These are phyloP conservation scores for Drosophila parabipectinata DNA, from an alignment of 1,140 invertebrate species.

Conservation along the genomic window DNA sequence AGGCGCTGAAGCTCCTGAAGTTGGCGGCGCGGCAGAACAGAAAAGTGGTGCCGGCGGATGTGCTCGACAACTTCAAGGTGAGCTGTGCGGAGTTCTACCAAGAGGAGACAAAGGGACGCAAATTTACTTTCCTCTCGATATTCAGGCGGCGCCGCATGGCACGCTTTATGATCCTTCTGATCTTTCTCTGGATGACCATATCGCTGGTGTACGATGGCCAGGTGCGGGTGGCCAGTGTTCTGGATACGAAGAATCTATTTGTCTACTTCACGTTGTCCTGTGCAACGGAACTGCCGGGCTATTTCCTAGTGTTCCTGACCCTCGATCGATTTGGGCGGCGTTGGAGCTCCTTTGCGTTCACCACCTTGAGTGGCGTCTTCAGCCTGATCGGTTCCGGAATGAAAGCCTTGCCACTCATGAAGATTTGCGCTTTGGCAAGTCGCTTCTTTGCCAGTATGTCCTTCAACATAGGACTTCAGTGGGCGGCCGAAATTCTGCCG, in stretches of 20 bases:
- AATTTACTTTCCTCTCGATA: constrained; percentile 90
- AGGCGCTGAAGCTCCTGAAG: constrained; percentile 90
- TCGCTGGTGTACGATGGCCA: constrained; percentile 94
- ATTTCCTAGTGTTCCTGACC: constrained; percentile 91
- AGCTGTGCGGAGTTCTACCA: constrained; percentile 84
- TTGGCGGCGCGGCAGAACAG: constrained; percentile 92
- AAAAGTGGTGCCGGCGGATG: constrained; percentile 88
- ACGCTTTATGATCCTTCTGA: constrained; percentile 89
- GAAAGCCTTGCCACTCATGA: constrained; percentile 87
- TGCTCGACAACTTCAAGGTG: constrained; percentile 88
- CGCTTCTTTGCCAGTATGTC: constrained; percentile 94
- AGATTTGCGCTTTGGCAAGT: constrained; percentile 90
- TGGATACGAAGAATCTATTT: constrained; percentile 90
- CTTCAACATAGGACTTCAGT: constrained; percentile 95
- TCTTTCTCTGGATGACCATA: constrained; percentile 93
- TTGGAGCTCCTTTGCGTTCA: constrained; percentile 92
- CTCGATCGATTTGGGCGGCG: constrained; percentile 92
- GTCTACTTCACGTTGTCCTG: constrained; percentile 93
- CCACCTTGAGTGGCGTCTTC: constrained; percentile 91
- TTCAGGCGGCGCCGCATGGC: constrained; percentile 89
- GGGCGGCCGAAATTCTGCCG: constrained; percentile 93
- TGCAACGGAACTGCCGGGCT: constrained; percentile 89
- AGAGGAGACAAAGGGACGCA: constrained; percentile 88
- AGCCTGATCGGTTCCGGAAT: constrained; percentile 90
- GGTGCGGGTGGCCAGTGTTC: constrained; percentile 91